Evolutionary conservation across 2,797 vertebrate species (phyloP), one percentile per base, ranked within the genome.

Genomic region (Helicolenus hilgendorfi): DNA sequence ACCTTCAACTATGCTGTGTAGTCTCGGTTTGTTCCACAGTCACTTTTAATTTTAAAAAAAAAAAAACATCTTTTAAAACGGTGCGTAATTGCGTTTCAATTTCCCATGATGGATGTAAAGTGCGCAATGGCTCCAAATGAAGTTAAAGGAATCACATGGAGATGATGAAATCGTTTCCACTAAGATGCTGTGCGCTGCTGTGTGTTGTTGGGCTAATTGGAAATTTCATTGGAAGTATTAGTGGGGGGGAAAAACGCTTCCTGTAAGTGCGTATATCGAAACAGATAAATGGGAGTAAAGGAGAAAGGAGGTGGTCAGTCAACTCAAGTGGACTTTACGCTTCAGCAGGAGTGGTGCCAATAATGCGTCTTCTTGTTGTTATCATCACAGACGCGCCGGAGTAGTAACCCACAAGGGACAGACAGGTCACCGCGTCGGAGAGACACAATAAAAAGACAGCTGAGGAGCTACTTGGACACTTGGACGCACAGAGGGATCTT

Each of bases 391-490:
- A 95, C 87, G 77, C 78, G 70, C 84, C 87, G 88, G 95, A 95
- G 88, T 95, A 94, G 88, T 95, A 94, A 96, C 92, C 95, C 98
- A 83, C 93, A 92, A 74, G 97, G 97, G 97, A 97, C 96, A 86
- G 91, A 97, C 96, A 86, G 91, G 90, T 96, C 96, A 95, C 93
- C 91, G 87, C 96, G 96, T 97, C 96, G 88, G 91, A 87, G 83
- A 89, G 88, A 87, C 90, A 90, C 94, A 85, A 98, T 97, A 98
- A 98, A 97, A 97, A 95, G 95, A 91, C 83, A 86, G 94, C 84
- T 36, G 84, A 68, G 67, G 89, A 71, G 87, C 85, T 75, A 75
- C 91, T 93, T 79, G 64, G 56, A 73, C 72, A 29, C 67, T n/a
- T n/a, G 91, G 91, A 89, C 94, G 79, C 90, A 75, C 91, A 88